Conservation (phyloP, 2,888 invertebrate genomes). For the Lycophotia porphyrea region DNA sequence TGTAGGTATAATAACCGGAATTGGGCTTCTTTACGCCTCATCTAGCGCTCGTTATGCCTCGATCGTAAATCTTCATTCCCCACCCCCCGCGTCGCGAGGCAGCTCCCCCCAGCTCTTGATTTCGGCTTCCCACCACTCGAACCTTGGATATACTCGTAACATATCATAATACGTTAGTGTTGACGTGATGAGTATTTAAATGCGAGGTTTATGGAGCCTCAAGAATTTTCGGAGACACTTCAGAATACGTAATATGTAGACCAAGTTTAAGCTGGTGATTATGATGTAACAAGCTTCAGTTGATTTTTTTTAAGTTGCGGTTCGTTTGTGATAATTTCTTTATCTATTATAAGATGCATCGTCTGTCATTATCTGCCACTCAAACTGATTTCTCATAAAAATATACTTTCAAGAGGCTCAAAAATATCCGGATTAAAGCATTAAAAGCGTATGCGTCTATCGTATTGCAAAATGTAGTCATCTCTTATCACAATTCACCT, state of each 20-base stretch:
- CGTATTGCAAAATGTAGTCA: constrained; percentile 23
- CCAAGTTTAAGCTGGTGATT: constrained; percentile 16
- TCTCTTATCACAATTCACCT: constrained; percentile 37
- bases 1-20: constrained; percentile 88
- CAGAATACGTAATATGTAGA: constrained; percentile 51
- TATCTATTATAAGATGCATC: constrained; percentile 14
- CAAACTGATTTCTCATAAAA: neutral
- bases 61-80: constrained; percentile 90
- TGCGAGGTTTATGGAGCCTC: constrained; percentile 52
- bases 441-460: neutral
- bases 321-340: constrained; percentile 5
- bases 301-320: constrained; percentile 7
- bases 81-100: constrained; percentile 65
- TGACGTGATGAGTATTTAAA: constrained; percentile 73
- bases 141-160: constrained; percentile 76
- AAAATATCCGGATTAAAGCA: neutral
- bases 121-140: constrained; percentile 82
- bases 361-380: constrained; percentile 22
- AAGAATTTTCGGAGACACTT: constrained; percentile 44
- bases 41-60: constrained; percentile 89
- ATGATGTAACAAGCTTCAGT: constrained; percentile 10
- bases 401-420: neutral
- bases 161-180: constrained; percentile 79
- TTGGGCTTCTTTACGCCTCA: constrained; percentile 90
- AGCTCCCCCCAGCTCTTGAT: constrained; percentile 73